Base-by-base conservation (phyloP, 1,140 invertebrate genomes). In the Drosophila malerkotliana region DNA sequence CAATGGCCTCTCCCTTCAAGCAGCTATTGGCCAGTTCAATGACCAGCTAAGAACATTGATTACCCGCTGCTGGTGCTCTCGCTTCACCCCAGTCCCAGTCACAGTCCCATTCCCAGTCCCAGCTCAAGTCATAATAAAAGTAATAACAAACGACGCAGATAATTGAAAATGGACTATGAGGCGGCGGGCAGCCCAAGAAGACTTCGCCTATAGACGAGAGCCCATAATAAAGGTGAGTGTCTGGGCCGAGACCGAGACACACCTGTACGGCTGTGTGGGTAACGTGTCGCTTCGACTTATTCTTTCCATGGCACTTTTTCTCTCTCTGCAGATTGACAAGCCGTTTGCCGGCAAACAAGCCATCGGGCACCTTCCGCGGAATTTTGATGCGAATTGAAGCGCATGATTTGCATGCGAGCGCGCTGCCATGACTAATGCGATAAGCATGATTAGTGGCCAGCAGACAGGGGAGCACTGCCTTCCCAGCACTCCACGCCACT, bases 1-100 rank as follows among this genome's bases (percentile, higher is more conserved):
- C 47, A 0, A 30, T 18, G 9, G 61, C 58, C 48, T 32, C 24
- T 49, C 37, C 15, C 32, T 41, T 44, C 47, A n/a, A 30, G 61
- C 26, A 44, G 15, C 61, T 18, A 10, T 26, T 10, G 12, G 26
- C 59, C 32, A 15, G 90, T 91, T 91, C 89, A 88, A 67, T 90
- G 90, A 90, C 89, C 90, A 90, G 74, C 75, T 90, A 91, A 91
- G 90, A 91, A 81, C 84, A 90, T 89, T 88, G 83, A 88, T 88
- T 88, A 83, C 83, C 83, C 79, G 83, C 83, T 82, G 82, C 83
- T 88, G 82, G 47, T 57, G 45, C 15, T 64, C 59, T 30, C 53
- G 49, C 48, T 54, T 68, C 47, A 53, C 37, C 62, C 24, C 49
- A 21, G 34, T 24, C 24, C 51, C 10, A 37, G 34, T 10, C 34